These are phyloP conservation scores for Tetramorium simillimum DNA, from an alignment of 1,140 invertebrate species.

Conservation along the genomic window DNA sequence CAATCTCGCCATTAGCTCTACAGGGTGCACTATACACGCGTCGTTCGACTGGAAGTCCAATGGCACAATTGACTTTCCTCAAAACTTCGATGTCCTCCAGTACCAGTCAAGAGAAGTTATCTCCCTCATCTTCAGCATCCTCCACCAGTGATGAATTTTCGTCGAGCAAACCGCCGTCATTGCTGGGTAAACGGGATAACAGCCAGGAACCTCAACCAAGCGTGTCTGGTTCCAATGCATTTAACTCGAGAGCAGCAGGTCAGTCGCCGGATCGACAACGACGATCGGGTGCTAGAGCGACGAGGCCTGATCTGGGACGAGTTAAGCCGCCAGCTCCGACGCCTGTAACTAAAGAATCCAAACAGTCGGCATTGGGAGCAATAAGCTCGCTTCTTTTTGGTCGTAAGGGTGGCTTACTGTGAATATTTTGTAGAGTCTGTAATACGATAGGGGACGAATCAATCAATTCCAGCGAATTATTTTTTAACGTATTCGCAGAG, in stretches of 20 bases:
- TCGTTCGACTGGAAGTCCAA: conserved; percentile 88
- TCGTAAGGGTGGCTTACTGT: conserved; percentile 92
- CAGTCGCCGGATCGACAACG: conserved; percentile 76
- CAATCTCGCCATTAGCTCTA: conserved; percentile 86
- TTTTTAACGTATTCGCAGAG: conserved; percentile 19
- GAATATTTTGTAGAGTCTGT: conserved; percentile 73
- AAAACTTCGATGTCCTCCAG: conserved; percentile 85
- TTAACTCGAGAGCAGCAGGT: conserved; percentile 79
- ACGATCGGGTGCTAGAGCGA: conserved; percentile 82
- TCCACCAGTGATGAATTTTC: conserved; percentile 79
- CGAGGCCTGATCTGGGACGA: conserved; percentile 87
- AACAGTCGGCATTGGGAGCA: conserved; percentile 90
- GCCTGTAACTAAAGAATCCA: conserved; percentile 82
- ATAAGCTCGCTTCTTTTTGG: conserved; percentile 93
- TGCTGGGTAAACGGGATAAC: neutral
- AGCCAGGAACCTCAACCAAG: conserved; percentile 31
- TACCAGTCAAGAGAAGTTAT: conserved; percentile 78
- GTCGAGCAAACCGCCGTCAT: conserved; percentile 86
- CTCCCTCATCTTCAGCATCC: conserved; percentile 77
- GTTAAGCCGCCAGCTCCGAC: conserved; percentile 82
- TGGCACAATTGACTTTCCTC: conserved; percentile 91
- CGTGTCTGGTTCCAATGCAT: conserved; percentile 74
- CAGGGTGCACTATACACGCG: conserved; percentile 86
- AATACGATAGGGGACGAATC: neutral
- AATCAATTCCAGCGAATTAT: conserved; percentile 17